phyloP scores from a whole-genome alignment of 2,113 vertebrate genomes.

The Cololabis saira region DNA sequence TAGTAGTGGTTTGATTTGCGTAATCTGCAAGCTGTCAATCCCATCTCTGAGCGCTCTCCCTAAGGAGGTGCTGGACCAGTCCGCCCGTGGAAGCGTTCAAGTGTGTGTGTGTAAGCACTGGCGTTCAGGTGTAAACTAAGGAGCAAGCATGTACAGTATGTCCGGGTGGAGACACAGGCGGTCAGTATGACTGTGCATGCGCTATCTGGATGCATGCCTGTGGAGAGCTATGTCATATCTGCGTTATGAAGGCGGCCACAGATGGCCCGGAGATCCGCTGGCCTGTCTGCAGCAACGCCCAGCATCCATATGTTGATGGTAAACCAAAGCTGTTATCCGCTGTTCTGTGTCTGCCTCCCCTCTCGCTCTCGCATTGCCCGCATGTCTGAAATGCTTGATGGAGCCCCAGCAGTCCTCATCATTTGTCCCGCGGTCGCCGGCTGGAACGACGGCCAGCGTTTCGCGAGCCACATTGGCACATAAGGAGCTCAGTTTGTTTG shows the following conservation, averaged over 20 bases:
- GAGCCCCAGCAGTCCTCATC: constrained; percentile 51
- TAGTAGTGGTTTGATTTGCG: constrained; percentile 67
- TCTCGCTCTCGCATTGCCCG: constrained; percentile 48
- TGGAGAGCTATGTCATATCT: constrained; percentile 35
- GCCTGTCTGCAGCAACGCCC: constrained; percentile 62
- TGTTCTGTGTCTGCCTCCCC: constrained; percentile 30
- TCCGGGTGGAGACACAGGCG: neutral
- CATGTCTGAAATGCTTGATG: constrained; percentile 56
- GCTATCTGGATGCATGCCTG: constrained; percentile 6
- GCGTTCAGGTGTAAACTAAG: constrained; percentile 60
- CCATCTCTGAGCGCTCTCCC: constrained; percentile 49
- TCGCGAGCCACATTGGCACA: constrained; percentile 66
- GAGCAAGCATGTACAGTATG: constrained; percentile 36
- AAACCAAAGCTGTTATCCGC: constrained; percentile 68
- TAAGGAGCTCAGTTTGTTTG: constrained; percentile 65
- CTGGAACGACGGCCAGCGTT: constrained; percentile 52
- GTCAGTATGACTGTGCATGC: constrained; percentile 11
- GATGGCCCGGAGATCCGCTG: constrained; percentile 72
- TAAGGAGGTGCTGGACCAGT: constrained; percentile 34
- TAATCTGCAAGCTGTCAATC: constrained; percentile 77
- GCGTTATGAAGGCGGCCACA: constrained; percentile 53
- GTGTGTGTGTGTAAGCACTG: constrained; percentile 42
- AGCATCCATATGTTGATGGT: constrained; percentile 73
- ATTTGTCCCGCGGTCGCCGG: constrained; percentile 41
- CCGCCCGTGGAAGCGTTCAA: constrained; percentile 28